Conservation (phyloP, 2,797 vertebrate species). For the Euphonia xanthogaster region DNA sequence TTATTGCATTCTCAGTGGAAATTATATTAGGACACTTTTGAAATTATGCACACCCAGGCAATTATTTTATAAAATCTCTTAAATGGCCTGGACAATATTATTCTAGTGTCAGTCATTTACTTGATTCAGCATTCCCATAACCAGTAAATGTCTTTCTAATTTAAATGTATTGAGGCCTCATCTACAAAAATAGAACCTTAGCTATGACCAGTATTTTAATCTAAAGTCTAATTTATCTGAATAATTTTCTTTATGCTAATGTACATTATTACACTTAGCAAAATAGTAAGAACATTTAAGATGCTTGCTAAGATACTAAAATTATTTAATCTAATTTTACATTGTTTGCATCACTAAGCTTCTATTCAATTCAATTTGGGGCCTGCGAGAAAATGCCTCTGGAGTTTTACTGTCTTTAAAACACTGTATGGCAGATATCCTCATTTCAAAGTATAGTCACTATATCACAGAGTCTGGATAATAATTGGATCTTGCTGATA, state of each 20-base stretch:
- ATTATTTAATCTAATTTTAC: neutral
- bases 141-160: neutral
- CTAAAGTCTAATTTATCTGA: neutral
- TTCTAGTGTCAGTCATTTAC: neutral
- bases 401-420: neutral
- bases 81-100: neutral
- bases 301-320: neutral
- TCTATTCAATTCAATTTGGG: neutral
- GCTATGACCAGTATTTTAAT: neutral
- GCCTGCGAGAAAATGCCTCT: neutral
- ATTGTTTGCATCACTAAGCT: neutral
- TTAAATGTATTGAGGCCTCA: neutral
- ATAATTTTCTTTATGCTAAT: constrained; percentile 5
- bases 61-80: constrained; percentile 32
- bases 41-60: constrained; percentile 7
- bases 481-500: neutral
- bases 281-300: neutral
- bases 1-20: neutral
- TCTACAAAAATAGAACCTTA: constrained; percentile 11
- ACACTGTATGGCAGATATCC: neutral
- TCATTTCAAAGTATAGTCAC: neutral
- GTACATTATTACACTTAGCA: neutral
- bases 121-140: neutral
- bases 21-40: neutral
- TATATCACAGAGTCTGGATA: neutral